Evolutionary conservation across 2,888 invertebrate species (phyloP).

Genomic region (Lasioglossum pauxillum): DNA sequence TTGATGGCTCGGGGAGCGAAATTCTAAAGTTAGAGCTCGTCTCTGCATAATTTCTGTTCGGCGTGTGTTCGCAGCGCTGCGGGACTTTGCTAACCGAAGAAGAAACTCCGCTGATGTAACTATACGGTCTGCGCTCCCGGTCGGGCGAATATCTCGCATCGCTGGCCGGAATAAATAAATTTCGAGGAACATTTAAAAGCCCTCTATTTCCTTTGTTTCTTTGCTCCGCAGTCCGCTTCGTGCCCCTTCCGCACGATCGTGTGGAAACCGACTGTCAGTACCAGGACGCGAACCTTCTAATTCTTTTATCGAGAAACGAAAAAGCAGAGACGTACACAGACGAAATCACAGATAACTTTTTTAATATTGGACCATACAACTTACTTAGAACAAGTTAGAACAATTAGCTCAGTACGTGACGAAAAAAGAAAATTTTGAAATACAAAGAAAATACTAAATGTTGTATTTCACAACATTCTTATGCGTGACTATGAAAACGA

Average conservation of each 20-base stretch:
- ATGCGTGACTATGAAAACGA: too few relatives aligned
- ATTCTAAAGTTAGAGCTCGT: constrained; percentile 73
- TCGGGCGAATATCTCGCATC: constrained; percentile 25
- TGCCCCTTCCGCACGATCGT: background rate
- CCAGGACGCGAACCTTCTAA: background rate
- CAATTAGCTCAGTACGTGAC: too few relatives aligned
- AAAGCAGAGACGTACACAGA: background rate
- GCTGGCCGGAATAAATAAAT: constrained; percentile 11
- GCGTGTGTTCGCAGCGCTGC: constrained; percentile 27
- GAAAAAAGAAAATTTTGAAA: too few relatives aligned
- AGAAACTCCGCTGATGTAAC: constrained; percentile 43
- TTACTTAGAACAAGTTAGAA: too few relatives aligned
- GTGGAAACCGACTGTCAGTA: background rate
- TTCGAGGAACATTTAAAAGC: constrained; percentile 31
- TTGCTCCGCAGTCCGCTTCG: background rate
- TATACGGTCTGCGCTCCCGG: constrained; percentile 4
- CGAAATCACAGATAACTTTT: too few relatives aligned
- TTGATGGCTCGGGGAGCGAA: constrained; percentile 15
- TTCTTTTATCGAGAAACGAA: background rate
- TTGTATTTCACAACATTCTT: too few relatives aligned
- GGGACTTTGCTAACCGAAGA: constrained; percentile 30
- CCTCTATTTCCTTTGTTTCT: constrained; percentile 24
- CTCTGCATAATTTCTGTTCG: constrained; percentile 71
- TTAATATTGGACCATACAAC: too few relatives aligned
- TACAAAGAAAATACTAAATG: too few relatives aligned